Percentiles rank a stretch among this genome's conserved stretches.
phyloP scores from a whole-genome alignment of 1,140 invertebrate genomes.

The Heliconius himera region DNA sequence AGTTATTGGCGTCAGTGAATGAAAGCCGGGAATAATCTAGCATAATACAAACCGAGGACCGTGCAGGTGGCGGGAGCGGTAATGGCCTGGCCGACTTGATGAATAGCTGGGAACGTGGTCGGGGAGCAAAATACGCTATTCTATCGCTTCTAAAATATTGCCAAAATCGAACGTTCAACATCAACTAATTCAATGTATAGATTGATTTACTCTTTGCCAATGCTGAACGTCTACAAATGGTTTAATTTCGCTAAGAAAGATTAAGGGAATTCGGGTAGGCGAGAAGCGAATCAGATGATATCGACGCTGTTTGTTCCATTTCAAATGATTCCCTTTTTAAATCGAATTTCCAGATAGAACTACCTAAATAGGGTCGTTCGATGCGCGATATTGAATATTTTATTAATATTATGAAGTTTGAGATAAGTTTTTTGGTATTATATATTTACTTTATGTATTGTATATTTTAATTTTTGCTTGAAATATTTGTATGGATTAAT shows the following conservation, averaged over 20 bases:
- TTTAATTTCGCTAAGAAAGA: constrained; percentile 66
- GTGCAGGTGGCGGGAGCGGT: constrained; percentile 67
- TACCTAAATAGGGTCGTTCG: neutral
- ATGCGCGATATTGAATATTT: neutral
- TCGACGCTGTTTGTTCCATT: constrained; percentile 35
- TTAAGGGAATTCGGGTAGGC: constrained; percentile 54
- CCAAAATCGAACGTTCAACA: constrained; percentile 70
- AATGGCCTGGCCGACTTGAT: constrained; percentile 69
- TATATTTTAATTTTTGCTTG: too few species aligned
- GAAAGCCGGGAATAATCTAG: constrained; percentile 64
- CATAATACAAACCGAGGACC: constrained; percentile 68
- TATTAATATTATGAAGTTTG: neutral
- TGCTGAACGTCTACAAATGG: constrained; percentile 66
- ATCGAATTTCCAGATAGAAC: constrained; percentile 30
- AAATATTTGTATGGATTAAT: too few species aligned
- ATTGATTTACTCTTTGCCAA: constrained; percentile 65
- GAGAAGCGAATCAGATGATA: constrained; percentile 32
- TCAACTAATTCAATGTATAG: constrained; percentile 75
- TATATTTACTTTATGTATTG: neutral
- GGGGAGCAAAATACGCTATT: constrained; percentile 67
- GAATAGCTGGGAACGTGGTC: constrained; percentile 69
- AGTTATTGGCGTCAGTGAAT: constrained; percentile 63
- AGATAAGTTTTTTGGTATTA: neutral
- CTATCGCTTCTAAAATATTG: constrained; percentile 72
- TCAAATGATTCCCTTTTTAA: constrained; percentile 29